Evolutionary conservation across 2,113 vertebrate species (phyloP).

Genomic region (Cricetomys ansorgei): DNA sequence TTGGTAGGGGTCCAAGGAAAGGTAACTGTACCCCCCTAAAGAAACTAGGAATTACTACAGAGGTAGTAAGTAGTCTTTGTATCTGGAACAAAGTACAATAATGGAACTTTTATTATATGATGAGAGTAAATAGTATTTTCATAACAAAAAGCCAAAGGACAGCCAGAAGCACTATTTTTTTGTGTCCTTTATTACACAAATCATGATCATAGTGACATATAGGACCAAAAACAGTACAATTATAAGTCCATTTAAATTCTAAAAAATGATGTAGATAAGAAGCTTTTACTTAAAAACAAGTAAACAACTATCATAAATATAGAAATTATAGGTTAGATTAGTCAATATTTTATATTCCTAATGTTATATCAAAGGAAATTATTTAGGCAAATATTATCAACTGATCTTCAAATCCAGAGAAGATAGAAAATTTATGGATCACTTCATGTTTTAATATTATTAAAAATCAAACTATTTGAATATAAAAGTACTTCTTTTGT

Average conservation of each 20-base stretch:
- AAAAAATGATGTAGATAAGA: neutral
- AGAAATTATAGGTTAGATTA: neutral
- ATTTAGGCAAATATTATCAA: neutral
- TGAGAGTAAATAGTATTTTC: neutral
- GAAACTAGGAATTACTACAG: neutral
- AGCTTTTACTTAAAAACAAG: neutral
- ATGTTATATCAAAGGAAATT: neutral
- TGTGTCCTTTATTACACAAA: neutral
- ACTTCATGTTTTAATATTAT: neutral
- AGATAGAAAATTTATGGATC: neutral
- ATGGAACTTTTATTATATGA: neutral
- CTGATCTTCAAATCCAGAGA: neutral
- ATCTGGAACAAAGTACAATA: neutral
- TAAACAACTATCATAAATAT: too few species aligned
- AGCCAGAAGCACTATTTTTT: neutral
- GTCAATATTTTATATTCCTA: neutral
- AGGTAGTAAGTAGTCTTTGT: neutral
- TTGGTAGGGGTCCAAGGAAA: neutral
- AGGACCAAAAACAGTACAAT: neutral
- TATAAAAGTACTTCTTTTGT: neutral
- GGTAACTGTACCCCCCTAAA: neutral
- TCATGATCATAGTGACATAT: neutral
- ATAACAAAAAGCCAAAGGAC: neutral
- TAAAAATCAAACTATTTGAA: neutral
- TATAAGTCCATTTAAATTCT: neutral